Evolutionary conservation across 2,113 vertebrate species (phyloP), one percentile per base, ranked within the genome.

Genomic region (Corvus hawaiiensis): DNA sequence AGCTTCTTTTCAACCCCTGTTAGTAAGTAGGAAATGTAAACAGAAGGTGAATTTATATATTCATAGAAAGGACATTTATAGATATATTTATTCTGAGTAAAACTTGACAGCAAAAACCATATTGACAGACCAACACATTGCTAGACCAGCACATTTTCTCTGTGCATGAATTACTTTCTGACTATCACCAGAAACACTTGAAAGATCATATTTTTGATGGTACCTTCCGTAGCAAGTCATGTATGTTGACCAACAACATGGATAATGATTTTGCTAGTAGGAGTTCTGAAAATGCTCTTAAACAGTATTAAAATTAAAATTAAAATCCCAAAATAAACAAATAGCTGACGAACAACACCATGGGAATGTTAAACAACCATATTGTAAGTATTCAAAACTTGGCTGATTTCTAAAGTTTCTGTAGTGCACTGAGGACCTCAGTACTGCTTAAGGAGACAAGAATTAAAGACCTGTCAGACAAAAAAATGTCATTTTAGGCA

Each of bases 381-480:
- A 86, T 62, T 85, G 39, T 67, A 79, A 62, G 55, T 56, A 80
- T 74, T 77, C 90, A 94, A 39, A 81, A 62, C 22, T 39, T 94
- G 84, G 76, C 77, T 35, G 21, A 49, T 66, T 91, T 95, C 84
- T 93, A 83, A 62, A 28, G 44, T 91, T 96, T 84, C 92, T 80
- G 54, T 61, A 89, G 64, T 64, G 44, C 90, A 92, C 52, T 19
- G n/a, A 72, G 62, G 63, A 71, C 52, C 82, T 89, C 56, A 49
- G 23, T 58, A 55, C 30, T 87, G n/a, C 77, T 96, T 95, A 96
- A 92, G 93, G 62, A 93, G 46, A 74, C 67, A 84, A 93, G 80
- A 33, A 91, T 84, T 92, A 91, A 95, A 85, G 68, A 93, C 48
- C 35, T 95, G 89, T 96, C 90, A 97, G 52, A 37, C 91, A 95